Conservation (phyloP, 2,888 invertebrate genomes). For the Ferdinandea cuprea region DNA sequence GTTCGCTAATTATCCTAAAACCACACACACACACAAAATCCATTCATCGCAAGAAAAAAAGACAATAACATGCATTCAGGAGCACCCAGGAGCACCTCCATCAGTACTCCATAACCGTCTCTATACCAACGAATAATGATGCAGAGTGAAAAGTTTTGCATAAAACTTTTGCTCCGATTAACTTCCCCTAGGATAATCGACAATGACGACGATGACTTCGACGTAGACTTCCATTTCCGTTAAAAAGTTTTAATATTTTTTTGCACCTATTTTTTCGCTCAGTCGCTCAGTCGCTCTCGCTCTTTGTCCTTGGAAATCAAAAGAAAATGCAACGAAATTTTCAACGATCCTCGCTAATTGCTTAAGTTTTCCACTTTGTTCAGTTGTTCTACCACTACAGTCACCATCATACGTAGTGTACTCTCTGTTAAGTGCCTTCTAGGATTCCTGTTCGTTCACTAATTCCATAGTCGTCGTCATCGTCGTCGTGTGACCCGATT, state of each 20-base stretch:
- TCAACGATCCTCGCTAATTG: conserved; percentile 65
- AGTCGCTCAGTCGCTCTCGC: no score
- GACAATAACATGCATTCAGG: conserved; percentile 32
- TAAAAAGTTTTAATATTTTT: background rate
- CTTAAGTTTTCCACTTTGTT: conserved; percentile 68
- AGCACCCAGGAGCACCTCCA: conserved; percentile 3
- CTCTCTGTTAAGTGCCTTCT: conserved; percentile 51
- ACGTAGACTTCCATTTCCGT: conserved; percentile 29
- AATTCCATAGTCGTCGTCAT: background rate
- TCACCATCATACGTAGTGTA: conserved; percentile 9
- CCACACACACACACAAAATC: background rate
- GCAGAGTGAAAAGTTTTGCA: conserved; percentile 61
- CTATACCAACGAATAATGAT: conserved; percentile 62
- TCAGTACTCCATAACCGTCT: background rate
- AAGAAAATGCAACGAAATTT: conserved; percentile 60
- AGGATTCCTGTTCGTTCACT: conserved; percentile 23
- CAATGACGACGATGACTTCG: conserved; percentile 68
- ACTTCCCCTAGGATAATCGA: conserved; percentile 68
- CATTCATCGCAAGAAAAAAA: background rate
- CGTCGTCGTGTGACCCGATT: conserved; percentile 49
- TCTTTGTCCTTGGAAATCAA: conserved; percentile 1
- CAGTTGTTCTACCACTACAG: conserved; percentile 26
- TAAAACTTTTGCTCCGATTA: conserved; percentile 72
- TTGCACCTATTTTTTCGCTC: background rate
- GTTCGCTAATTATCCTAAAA: background rate